phyloP scores from a whole-genome alignment of 2,888 invertebrate species.

The Oscheius sp. region DNA sequence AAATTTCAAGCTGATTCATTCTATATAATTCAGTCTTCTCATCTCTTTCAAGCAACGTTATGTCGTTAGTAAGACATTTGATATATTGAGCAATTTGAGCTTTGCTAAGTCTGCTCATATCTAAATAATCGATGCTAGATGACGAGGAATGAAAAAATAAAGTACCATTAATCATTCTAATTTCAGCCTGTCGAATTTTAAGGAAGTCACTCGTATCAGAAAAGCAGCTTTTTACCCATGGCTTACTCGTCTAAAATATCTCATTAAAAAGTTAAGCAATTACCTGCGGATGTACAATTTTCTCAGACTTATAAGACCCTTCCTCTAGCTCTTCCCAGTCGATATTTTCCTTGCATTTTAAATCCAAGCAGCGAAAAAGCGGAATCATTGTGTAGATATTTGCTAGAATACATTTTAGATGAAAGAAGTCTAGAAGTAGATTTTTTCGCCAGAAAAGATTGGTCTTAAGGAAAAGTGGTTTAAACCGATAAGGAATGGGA shows the following conservation, averaged over 20 bases:
- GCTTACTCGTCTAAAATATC: not conserved
- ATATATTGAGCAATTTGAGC: not conserved
- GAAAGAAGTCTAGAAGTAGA: not conserved
- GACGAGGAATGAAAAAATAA: not conserved
- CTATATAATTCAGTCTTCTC: not conserved
- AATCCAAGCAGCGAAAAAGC: no score
- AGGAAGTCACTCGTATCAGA: not conserved
- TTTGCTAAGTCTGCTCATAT: not conserved
- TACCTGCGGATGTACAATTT: not conserved
- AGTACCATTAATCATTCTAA: not conserved
- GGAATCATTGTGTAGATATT: no score
- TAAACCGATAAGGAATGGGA: not conserved
- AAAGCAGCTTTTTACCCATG: not conserved
- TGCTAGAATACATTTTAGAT: no score
- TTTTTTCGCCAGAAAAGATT: no score
- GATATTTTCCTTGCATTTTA: not conserved
- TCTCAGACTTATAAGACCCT: not conserved
- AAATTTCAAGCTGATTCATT: not conserved
- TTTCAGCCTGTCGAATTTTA: not conserved
- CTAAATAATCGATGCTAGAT: not conserved
- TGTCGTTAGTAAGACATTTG: not conserved
- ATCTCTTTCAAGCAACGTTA: not conserved
- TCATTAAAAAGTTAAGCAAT: not conserved
- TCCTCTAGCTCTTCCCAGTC: not conserved
- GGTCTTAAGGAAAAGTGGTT: not conserved